Percentiles rank a stretch among this genome's conserved stretches.
These are phyloP conservation scores for Cydia strobilella DNA, from an alignment of 1,140 invertebrate species.

Conservation along the genomic window DNA sequence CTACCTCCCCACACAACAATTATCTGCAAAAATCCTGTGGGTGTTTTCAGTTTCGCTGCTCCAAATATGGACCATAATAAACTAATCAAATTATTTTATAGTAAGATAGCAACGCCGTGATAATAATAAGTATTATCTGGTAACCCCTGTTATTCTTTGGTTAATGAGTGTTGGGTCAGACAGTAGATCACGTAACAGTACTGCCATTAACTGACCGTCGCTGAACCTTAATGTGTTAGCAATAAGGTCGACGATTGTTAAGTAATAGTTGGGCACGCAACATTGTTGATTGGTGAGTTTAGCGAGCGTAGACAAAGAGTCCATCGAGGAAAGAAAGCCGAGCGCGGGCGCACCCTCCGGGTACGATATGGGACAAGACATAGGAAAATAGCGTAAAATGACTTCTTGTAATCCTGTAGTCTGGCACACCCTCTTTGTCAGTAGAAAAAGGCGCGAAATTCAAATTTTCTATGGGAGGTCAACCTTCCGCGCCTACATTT, in stretches of 20 bases:
- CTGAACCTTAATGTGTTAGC: too few relatives aligned
- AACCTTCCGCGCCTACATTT: too few relatives aligned
- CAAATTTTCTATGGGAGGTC: too few relatives aligned
- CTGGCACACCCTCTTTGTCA: too few relatives aligned
- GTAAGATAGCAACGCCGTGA: too few relatives aligned
- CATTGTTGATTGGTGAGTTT: neutral
- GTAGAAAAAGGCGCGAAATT: too few relatives aligned
- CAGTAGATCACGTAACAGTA: conserved; percentile 35
- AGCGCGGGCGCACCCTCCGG: conserved; percentile 10
- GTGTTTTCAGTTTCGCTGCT: neutral
- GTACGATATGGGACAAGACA: neutral
- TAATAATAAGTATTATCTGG: neutral
- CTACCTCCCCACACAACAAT: too few relatives aligned
- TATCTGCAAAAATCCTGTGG: too few relatives aligned
- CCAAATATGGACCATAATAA: too few relatives aligned
- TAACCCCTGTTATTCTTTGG: neutral
- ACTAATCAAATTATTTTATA: too few relatives aligned
- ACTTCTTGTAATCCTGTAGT: neutral
- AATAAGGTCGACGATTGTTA: too few relatives aligned
- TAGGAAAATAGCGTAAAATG: neutral
- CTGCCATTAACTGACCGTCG: neutral
- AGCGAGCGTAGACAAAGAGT: conserved; percentile 10
- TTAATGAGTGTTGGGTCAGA: conserved; percentile 34
- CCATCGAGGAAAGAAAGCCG: neutral
- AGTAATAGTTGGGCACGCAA: neutral